A percentile compares a stretch with the other conserved stretches of the same genome.
phyloP scores from a whole-genome alignment of 2,797 vertebrate species.

The Amblyopsis hoosieri region DNA sequence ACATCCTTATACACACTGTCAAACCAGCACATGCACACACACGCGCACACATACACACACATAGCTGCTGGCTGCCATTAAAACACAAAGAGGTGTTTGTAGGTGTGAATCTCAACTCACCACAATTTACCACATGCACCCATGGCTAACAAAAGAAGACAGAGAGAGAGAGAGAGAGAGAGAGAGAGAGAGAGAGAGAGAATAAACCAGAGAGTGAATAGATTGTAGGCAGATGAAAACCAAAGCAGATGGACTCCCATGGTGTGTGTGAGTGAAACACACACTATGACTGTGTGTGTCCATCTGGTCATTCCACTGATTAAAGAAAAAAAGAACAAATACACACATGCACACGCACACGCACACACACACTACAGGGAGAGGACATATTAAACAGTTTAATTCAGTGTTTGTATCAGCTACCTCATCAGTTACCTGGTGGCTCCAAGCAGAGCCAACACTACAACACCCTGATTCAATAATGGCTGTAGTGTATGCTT shows the following conservation, averaged over 20 bases:
- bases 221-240: neutral
- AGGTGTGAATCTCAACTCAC: slow-evolving; percentile 39
- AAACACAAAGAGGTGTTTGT: slow-evolving; percentile 47
- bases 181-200: neutral
- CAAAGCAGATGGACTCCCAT: neutral
- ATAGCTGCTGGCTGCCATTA: slow-evolving; percentile 46
- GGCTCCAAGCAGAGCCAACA: slow-evolving; percentile 39
- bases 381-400: neutral
- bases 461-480: slow-evolving; percentile 29
- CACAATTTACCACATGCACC: slow-evolving; percentile 8
- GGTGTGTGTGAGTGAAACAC: neutral
- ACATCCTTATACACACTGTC: neutral
- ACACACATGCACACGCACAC: neutral
- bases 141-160: slow-evolving; percentile 6
- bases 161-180: neutral
- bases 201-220: neutral
- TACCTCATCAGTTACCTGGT: slow-evolving; percentile 28
- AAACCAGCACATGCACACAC: neutral
- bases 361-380: slow-evolving; percentile 27
- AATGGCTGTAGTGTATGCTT: slow-evolving; percentile 14
- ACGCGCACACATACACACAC: neutral
- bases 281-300: slow-evolving; percentile 1
- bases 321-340: neutral
- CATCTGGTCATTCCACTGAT: neutral
- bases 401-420: neutral